phyloP scores from a whole-genome alignment of 2,113 vertebrate species.

The Centrocercus urophasianus region DNA sequence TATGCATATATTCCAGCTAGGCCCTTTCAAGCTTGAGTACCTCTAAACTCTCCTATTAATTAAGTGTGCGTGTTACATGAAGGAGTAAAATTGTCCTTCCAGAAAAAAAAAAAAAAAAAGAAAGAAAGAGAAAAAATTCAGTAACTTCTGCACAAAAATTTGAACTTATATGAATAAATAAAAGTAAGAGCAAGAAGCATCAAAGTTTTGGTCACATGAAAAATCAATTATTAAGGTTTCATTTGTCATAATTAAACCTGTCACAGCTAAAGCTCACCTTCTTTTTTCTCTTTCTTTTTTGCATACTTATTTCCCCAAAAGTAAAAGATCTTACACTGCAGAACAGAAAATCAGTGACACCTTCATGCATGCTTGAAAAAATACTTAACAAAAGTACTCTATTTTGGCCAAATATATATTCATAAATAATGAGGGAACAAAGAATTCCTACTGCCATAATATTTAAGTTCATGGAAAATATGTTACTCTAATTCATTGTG shows the following conservation, averaged over 20 bases:
- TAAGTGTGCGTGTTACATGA: rapidly evolving
- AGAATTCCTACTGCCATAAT: background rate
- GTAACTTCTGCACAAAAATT: background rate
- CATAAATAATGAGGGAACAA: background rate
- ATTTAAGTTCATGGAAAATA: background rate
- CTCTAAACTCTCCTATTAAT: background rate
- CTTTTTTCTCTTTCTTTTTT: background rate
- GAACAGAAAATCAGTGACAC: background rate
- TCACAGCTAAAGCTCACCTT: background rate
- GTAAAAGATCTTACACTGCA: background rate
- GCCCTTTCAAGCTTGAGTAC: background rate
- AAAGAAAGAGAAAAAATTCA: background rate
- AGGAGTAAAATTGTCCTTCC: rapidly evolving
- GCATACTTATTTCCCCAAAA: background rate
- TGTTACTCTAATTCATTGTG: background rate
- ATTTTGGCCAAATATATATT: background rate
- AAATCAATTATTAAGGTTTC: background rate
- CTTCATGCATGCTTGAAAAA: background rate
- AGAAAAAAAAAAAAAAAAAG: background rate
- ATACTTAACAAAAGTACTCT: background rate
- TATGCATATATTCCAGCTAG: background rate
- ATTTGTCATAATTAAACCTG: background rate
- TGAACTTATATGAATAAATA: background rate
- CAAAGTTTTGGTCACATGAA: background rate
- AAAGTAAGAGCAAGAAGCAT: background rate